Evolutionary conservation across 2,888 invertebrate species (phyloP).

Genomic region (Aphodius sticticus): DNA sequence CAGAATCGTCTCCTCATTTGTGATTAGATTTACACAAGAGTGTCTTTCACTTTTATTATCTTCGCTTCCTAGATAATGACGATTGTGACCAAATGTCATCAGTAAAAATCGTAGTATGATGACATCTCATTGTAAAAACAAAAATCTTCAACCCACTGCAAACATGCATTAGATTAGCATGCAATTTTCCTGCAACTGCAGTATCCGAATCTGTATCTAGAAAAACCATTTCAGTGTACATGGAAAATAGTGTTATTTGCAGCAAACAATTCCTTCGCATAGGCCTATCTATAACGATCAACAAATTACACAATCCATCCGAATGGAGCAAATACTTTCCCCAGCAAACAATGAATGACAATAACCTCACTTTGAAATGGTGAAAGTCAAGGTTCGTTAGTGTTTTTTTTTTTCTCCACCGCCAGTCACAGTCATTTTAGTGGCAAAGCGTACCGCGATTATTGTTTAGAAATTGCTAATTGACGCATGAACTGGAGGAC

Average conservation of each 20-base stretch:
- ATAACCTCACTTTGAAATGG: slow-evolving; percentile 20
- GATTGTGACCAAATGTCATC: too few relatives aligned
- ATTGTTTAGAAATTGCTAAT: slow-evolving; percentile 33
- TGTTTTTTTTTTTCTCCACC: slow-evolving; percentile 24
- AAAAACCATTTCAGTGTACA: too few relatives aligned
- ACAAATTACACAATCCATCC: neutral
- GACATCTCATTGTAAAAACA: too few relatives aligned
- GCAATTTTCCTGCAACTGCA: too few relatives aligned
- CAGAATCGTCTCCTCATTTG: too few relatives aligned
- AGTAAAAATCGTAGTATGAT: too few relatives aligned
- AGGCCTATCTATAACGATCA: neutral
- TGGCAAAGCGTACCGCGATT: slow-evolving; percentile 14
- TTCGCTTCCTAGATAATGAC: too few relatives aligned
- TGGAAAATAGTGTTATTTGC: neutral
- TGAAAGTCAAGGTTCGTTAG: slow-evolving; percentile 33
- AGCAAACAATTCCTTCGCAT: neutral
- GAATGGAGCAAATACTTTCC: neutral
- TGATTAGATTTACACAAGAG: too few relatives aligned
- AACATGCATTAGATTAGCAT: too few relatives aligned
- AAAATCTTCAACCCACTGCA: too few relatives aligned
- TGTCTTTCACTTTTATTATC: too few relatives aligned
- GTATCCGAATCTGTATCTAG: too few relatives aligned
- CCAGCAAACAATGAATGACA: slow-evolving; percentile 15
- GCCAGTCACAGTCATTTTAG: slow-evolving; percentile 10
- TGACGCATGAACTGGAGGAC: slow-evolving; percentile 25